Evolutionary conservation across 2,797 vertebrate genomes (phyloP).

Genomic region (Smutsia temminckii): DNA sequence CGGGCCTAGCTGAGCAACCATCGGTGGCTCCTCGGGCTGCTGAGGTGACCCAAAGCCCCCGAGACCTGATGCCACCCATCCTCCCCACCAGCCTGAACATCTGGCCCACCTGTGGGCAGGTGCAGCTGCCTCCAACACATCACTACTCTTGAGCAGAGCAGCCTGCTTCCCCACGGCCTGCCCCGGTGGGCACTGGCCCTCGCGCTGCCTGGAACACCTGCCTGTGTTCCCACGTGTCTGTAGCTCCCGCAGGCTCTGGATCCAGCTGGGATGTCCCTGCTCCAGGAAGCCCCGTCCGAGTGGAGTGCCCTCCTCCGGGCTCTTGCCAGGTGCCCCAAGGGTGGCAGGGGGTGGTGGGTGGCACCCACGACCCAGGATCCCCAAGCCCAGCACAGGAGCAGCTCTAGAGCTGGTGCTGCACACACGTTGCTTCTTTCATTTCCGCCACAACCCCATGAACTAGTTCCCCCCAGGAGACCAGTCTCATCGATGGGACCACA

Average conservation of each 20-base stretch:
- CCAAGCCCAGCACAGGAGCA: accelerated
- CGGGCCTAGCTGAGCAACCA: not conserved
- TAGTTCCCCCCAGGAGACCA: not conserved
- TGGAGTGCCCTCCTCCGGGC: not conserved
- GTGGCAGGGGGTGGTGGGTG: not conserved
- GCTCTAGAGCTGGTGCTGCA: accelerated
- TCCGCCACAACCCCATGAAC: accelerated
- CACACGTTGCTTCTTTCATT: not conserved
- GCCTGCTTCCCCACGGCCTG: accelerated
- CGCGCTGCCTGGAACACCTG: not conserved
- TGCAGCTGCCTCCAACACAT: too few relatives aligned
- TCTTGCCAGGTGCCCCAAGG: not conserved
- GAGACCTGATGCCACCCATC: not conserved
- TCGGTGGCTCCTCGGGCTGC: not conserved
- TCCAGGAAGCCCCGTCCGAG: too few relatives aligned
- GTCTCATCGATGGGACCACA: not conserved
- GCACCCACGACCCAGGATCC: accelerated
- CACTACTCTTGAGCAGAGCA: accelerated
- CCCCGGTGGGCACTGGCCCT: not conserved
- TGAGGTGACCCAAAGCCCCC: not conserved
- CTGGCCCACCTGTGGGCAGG: not conserved
- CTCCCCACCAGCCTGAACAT: not conserved
- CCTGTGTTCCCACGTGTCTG: accelerated
- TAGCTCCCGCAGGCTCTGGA: not conserved
- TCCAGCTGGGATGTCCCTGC: accelerated